Percentiles rank a stretch among this genome's conserved stretches.
phyloP scores from a whole-genome alignment of 2,797 vertebrate species.

The Channallabes apus region DNA sequence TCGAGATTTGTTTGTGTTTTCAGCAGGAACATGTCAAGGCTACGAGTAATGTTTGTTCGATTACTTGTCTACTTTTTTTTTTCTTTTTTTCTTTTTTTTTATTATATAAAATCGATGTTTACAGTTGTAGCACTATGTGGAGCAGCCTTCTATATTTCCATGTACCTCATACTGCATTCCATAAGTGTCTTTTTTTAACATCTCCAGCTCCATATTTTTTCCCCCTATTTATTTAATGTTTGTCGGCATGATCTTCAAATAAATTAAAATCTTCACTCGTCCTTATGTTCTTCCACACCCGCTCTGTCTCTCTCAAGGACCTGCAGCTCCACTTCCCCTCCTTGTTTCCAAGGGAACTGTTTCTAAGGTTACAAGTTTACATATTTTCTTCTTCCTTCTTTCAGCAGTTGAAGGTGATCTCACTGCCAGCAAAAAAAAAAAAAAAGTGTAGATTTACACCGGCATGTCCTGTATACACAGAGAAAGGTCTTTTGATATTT shows the following conservation, averaged over 20 bases:
- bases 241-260: background rate
- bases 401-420: slow-evolving; percentile 41
- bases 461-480: background rate
- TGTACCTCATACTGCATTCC: background rate
- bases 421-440: slow-evolving; percentile 22
- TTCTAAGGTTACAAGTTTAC: slow-evolving; percentile 64
- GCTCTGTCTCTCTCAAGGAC: slow-evolving; percentile 34
- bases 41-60: background rate
- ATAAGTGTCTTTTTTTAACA: background rate
- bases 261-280: slow-evolving; percentile 22
- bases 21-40: background rate
- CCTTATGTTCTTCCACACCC: slow-evolving; percentile 19
- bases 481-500: slow-evolving; percentile 37
- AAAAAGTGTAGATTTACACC: slow-evolving; percentile 21
- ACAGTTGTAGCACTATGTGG: background rate
- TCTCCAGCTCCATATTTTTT: too few relatives aligned
- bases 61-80: background rate
- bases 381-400: slow-evolving; percentile 44
- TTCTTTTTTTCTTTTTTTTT: too few relatives aligned
- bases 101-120: background rate
- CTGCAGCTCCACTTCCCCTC: slow-evolving; percentile 46
- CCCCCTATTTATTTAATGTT: background rate
- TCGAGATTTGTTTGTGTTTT: background rate
- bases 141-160: background rate
- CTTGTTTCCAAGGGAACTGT: slow-evolving; percentile 66